These are phyloP conservation scores for Dromococcyx pavoninus DNA, from an alignment of 2,797 vertebrate species.

Conservation along the genomic window DNA sequence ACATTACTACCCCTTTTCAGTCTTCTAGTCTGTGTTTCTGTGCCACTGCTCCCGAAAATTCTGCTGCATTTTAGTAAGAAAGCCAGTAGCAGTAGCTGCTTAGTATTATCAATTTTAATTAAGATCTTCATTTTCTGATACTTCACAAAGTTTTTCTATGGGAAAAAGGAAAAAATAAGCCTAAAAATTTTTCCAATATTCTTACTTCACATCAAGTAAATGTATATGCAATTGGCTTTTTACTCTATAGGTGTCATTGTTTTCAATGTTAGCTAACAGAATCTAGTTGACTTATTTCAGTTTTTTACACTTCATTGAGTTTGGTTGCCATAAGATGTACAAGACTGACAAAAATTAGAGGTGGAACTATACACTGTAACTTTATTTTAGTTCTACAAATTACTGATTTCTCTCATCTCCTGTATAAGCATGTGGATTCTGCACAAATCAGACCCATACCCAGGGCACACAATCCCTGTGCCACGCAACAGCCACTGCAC, in stretches of 20 bases:
- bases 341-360: neutral
- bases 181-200: neutral
- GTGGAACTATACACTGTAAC: neutral
- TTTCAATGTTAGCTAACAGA: neutral
- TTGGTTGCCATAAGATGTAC: neutral
- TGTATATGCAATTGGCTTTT: neutral
- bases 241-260: neutral
- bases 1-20: neutral
- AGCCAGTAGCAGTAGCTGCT: neutral
- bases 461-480: neutral
- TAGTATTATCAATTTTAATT: constrained; percentile 27
- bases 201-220: neutral
- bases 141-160: neutral
- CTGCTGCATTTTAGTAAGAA: neutral
- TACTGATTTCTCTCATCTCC: neutral
- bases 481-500: accelerated
- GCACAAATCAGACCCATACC: neutral
- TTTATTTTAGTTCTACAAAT: neutral
- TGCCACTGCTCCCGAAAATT: neutral
- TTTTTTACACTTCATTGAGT: neutral
- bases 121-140: neutral
- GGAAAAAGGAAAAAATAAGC: neutral
- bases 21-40: neutral
- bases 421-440: neutral
- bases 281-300: neutral